A percentile compares a stretch with the other conserved stretches of the same genome.
phyloP scores from a whole-genome alignment of 1,140 invertebrate species.

The Scaptomyza graminum region DNA sequence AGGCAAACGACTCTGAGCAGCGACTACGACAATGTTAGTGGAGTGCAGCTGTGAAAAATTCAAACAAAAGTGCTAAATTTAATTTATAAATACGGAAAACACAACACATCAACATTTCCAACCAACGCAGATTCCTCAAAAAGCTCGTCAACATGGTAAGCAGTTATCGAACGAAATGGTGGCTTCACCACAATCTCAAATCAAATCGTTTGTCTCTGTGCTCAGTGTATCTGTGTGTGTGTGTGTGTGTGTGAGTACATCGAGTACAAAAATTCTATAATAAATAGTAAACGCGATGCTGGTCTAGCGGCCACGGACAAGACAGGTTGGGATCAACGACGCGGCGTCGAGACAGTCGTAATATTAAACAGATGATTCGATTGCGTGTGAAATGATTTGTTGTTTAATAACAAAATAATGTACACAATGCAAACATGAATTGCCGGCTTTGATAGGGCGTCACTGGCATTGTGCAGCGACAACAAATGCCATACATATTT shows the following conservation, averaged over 20 bases:
- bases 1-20: constrained; percentile 36
- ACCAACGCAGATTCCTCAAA: constrained; percentile 63
- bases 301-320: constrained; percentile 18
- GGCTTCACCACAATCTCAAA: constrained; percentile 23
- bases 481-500: not conserved
- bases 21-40: constrained; percentile 66
- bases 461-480: not conserved
- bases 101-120: constrained; percentile 66
- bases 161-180: constrained; percentile 4
- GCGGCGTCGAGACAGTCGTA: constrained; percentile 8
- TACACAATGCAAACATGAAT: not conserved
- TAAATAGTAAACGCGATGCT: not conserved
- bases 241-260: constrained; percentile 28
- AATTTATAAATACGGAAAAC: constrained; percentile 40
- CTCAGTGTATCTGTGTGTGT: not conserved
- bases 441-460: not conserved
- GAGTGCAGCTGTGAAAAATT: constrained; percentile 63
- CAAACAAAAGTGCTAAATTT: constrained; percentile 61
- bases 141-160: constrained; percentile 75
- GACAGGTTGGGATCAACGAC: constrained; percentile 29
- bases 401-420: not conserved
- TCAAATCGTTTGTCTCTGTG: constrained; percentile 33
- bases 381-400: constrained; percentile 2
- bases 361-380: constrained; percentile 14
- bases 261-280: constrained; percentile 38